Evolutionary conservation across 2,888 invertebrate species (phyloP), one percentile per base, ranked within the genome.

Genomic region (Drosophila infuscata): DNA sequence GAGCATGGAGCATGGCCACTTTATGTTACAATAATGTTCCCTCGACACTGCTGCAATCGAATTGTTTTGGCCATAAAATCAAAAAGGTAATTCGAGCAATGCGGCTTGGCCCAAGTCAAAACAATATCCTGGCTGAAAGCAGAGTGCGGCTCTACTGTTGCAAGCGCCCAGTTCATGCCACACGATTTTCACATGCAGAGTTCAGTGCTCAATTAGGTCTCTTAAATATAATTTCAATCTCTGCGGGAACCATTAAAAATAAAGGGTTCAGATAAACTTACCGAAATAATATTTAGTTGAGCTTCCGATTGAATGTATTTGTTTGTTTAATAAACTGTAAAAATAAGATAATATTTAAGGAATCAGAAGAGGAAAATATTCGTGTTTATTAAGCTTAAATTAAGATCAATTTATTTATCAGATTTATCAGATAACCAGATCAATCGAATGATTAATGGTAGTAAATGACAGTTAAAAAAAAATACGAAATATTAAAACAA

Each of bases 21-120:
- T 91, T 90, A 90, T 89, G 91, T 84, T 88, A 91, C 91, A 89
- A 88, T 87, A 89, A 89, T 87, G 91, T 79, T 91, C 92, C 91
- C 91, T 81, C 82, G 81, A 80, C 88, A 80, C 79, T 79, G 81
- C 74, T 72, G 76, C 83, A 88, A 89, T 88, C 89, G 83, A 91
- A 91, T 91, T 88, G 90, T 87, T 89, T 89, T 83, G 88, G 86
- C 80, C 83, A 91, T 91, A 91, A 91, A 91, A 83, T 91, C 87
- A 82, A 89, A 89, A 91, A 85, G 88, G 83, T 91, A 83, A 82
- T 89, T 85, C 88, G 43, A 76, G 67, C 62, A 71, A 60, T 76
- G 53, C 69, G 60, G n/a, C 60, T 64, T 56, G 60, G 53, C 29
- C 56, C 54, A 46, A 46, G 32, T 49, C 35, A 36, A 46, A 52